These are phyloP conservation scores for Macaria notata DNA, from an alignment of 2,888 invertebrate genomes.

Conservation along the genomic window DNA sequence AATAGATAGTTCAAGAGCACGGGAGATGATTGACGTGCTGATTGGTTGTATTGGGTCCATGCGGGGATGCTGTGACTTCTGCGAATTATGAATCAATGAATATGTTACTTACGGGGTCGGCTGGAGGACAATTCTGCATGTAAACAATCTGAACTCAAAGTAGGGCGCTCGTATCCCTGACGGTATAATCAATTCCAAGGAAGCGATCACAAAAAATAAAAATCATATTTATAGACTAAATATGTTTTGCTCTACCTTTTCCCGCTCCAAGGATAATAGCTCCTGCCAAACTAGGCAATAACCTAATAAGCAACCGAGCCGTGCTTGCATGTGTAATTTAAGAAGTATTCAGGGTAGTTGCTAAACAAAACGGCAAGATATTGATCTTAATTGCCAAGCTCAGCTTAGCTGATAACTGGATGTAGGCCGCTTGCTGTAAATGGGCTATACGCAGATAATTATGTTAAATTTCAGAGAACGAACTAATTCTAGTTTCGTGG, in stretches of 20 bases:
- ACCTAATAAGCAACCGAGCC: constrained; percentile 25
- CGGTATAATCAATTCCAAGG: background rate
- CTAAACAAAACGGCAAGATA: constrained; percentile 43
- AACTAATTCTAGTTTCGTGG: too few species aligned
- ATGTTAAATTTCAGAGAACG: constrained; percentile 12
- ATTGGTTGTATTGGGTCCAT: constrained; percentile 25
- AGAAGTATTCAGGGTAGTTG: constrained; percentile 37
- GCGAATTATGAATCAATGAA: constrained; percentile 26
- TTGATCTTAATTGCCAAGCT: constrained; percentile 43
- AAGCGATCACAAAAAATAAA: background rate
- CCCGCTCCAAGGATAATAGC: background rate
- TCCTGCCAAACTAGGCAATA: constrained; percentile 28
- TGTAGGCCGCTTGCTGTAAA: constrained; percentile 41
- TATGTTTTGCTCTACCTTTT: too few species aligned
- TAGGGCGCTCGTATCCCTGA: constrained; percentile 16
- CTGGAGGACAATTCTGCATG: constrained; percentile 27
- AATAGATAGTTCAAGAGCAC: constrained; percentile 28
- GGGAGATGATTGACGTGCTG: constrained; percentile 23
- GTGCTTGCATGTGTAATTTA: constrained; percentile 26
- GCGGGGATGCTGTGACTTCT: constrained; percentile 14
- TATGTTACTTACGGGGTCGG: constrained; percentile 21
- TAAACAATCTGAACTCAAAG: constrained; percentile 15
- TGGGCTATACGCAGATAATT: constrained; percentile 17
- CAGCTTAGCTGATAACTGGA: constrained; percentile 36
- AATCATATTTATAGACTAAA: too few species aligned